Percentiles rank a stretch among this genome's conserved stretches.
Conservation (phyloP, 2,113 vertebrate species). For the Chlorodrepanis virens region DNA sequence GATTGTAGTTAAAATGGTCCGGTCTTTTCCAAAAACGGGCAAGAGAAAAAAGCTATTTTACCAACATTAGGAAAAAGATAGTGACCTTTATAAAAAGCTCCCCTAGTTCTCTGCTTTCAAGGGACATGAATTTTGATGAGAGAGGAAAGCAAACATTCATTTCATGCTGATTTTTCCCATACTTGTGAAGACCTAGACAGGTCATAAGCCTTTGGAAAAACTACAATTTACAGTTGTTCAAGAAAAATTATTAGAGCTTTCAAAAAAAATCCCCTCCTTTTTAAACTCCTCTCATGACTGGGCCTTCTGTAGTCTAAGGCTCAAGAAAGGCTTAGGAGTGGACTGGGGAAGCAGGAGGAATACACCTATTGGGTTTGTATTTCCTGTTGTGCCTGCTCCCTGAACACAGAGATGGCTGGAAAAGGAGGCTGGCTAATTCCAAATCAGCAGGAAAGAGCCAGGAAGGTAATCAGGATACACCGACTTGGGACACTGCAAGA, state of each 20-base stretch:
- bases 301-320: neutral
- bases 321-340: neutral
- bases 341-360: neutral
- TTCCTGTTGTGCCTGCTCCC: neutral
- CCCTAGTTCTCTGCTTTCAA: conserved; percentile 21
- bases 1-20: neutral
- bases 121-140: conserved; percentile 20
- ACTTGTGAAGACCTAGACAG: conserved; percentile 1
- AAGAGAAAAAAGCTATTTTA: conserved; percentile 13
- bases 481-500: neutral
- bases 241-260: neutral
- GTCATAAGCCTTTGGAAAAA: neutral
- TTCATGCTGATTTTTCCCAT: conserved; percentile 5
- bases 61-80: neutral
- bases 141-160: neutral
- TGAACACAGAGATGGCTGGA: neutral
- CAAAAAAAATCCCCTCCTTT: neutral
- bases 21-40: neutral
- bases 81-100: conserved; percentile 19
- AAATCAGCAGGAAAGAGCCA: neutral
- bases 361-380: neutral
- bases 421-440: neutral
- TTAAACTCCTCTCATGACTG: neutral
- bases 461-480: neutral
- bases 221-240: neutral